phyloP scores from a whole-genome alignment of 2,797 vertebrate species.

The Tarsius wallacei region DNA sequence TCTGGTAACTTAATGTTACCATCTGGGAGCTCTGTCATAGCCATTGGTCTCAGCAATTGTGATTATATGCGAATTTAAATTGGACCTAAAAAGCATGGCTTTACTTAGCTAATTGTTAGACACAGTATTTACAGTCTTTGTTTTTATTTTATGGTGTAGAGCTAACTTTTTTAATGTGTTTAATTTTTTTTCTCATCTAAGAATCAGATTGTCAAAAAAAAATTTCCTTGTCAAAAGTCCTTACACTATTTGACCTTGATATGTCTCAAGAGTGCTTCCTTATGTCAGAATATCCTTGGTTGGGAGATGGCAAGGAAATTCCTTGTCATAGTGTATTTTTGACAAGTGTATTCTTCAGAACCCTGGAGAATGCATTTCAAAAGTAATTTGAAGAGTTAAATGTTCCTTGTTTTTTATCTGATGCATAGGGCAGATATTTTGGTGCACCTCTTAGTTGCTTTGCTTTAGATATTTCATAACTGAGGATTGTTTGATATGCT shows the following conservation, averaged over 20 bases:
- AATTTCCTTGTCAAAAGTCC: slow-evolving; percentile 54
- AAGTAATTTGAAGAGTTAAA: slow-evolving; percentile 57
- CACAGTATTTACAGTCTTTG: not conserved
- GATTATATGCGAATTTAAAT: slow-evolving; percentile 13
- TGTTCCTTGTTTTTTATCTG: slow-evolving; percentile 32
- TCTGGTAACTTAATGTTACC: not conserved
- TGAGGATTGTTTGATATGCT: not conserved
- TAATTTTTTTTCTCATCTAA: slow-evolving; percentile 51
- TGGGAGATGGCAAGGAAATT: slow-evolving; percentile 62
- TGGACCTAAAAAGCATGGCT: slow-evolving; percentile 49
- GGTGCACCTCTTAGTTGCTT: not conserved
- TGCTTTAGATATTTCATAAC: slow-evolving; percentile 3
- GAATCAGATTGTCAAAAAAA: slow-evolving; percentile 53
- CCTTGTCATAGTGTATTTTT: slow-evolving; percentile 69
- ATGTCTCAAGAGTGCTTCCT: slow-evolving; percentile 73
- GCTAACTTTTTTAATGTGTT: slow-evolving; percentile 53
- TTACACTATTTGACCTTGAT: slow-evolving; percentile 69
- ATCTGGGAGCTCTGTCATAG: not conserved
- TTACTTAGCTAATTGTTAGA: slow-evolving; percentile 15
- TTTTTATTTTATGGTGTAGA: not conserved
- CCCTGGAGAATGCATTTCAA: slow-evolving; percentile 57
- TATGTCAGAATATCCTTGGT: slow-evolving; percentile 57
- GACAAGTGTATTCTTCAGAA: slow-evolving; percentile 38
- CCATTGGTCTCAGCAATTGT: not conserved
- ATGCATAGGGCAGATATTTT: not conserved